A percentile compares a stretch with the other conserved stretches of the same genome.
These are phyloP conservation scores for Macrosiphum euphorbiae DNA, from an alignment of 2,888 invertebrate species.

Conservation along the genomic window DNA sequence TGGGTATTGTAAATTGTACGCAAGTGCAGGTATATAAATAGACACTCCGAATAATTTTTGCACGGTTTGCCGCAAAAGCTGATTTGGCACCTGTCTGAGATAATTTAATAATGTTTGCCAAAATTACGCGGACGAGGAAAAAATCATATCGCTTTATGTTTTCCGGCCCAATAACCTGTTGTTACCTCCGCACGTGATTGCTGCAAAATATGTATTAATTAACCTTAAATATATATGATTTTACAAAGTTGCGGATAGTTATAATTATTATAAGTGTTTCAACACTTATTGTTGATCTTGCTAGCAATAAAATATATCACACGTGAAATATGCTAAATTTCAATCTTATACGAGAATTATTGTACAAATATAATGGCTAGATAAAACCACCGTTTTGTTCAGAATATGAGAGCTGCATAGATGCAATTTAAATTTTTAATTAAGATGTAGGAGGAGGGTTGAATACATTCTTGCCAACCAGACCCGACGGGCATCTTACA, in stretches of 20 bases:
- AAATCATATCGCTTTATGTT: not conserved
- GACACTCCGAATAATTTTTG: conserved; percentile 28
- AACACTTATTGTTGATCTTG: not conserved
- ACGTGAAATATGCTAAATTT: not conserved
- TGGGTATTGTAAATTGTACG: not conserved
- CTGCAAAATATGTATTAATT: not conserved
- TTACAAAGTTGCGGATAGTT: not conserved
- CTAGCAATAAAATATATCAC: not conserved
- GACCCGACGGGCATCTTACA: not conserved
- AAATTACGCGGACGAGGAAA: not conserved
- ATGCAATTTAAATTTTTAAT: not conserved
- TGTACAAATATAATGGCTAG: not conserved
- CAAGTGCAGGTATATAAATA: conserved; percentile 37
- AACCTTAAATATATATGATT: not conserved
- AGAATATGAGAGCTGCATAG: not conserved
- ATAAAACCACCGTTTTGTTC: not conserved
- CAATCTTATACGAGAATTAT: not conserved
- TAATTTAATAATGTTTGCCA: conserved; percentile 34
- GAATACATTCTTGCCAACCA: not conserved
- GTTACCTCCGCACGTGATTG: not conserved
- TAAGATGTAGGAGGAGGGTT: not conserved
- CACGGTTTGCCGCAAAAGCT: not conserved
- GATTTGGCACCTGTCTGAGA: conserved; percentile 1
- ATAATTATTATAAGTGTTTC: not conserved
- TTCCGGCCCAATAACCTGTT: not conserved